Conservation (phyloP, 2,888 invertebrate genomes). For the Eristalis intricaria region DNA sequence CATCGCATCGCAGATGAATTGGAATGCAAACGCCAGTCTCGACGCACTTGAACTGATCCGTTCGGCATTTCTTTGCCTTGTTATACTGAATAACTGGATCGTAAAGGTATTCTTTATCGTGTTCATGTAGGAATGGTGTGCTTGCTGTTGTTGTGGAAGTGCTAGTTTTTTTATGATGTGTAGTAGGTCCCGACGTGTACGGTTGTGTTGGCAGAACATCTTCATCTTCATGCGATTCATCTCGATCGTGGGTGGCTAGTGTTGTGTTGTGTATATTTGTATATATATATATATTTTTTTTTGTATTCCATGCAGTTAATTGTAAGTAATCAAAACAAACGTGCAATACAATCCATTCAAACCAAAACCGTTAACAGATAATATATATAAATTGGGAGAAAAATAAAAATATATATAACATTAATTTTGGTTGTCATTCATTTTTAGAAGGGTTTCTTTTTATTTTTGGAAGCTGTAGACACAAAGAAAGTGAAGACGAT, state of each 20-base stretch:
- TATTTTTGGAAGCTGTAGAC: constrained; percentile 17
- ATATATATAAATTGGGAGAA: constrained; percentile 42
- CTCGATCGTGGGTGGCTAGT: constrained; percentile 11
- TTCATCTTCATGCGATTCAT: constrained; percentile 17
- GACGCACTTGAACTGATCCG: constrained; percentile 84
- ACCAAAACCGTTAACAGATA: constrained; percentile 58
- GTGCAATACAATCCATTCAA: constrained; percentile 63
- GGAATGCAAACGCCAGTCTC: constrained; percentile 85
- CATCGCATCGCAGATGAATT: constrained; percentile 82
- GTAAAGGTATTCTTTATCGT: constrained; percentile 43
- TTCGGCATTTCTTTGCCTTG: constrained; percentile 80
- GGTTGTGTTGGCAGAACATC: not conserved
- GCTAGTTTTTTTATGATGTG: constrained; percentile 7
- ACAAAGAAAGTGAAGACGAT: constrained; percentile 2
- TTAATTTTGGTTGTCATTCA: constrained; percentile 15
- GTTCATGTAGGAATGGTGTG: constrained; percentile 38
- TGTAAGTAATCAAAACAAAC: constrained; percentile 56
- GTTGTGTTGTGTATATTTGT: constrained; percentile 20
- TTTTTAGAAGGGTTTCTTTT: constrained; percentile 7
- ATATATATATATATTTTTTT: constrained; percentile 23
- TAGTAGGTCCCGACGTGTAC: not conserved
- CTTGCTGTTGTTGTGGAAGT: constrained; percentile 61
- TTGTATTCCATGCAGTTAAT: constrained; percentile 61
- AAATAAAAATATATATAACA: constrained; percentile 38
- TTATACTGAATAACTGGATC: constrained; percentile 73